phyloP scores from a whole-genome alignment of 2,888 invertebrate genomes.

The Drosophila nr. perissopoda region DNA sequence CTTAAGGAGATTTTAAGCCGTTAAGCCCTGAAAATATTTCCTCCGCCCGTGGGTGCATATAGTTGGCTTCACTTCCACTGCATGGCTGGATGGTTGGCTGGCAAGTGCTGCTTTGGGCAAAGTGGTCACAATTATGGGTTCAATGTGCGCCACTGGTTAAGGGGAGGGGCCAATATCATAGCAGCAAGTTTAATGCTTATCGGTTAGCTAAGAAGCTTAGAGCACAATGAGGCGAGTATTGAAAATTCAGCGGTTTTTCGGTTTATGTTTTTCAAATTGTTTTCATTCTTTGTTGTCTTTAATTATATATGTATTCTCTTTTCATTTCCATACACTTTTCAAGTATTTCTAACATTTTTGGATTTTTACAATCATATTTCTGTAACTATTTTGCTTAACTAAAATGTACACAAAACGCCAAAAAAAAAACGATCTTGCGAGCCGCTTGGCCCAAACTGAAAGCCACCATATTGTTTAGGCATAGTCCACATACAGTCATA shows the following conservation, averaged over 20 bases:
- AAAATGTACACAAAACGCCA: slow-evolving; percentile 71
- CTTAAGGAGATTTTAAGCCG: slow-evolving; percentile 54
- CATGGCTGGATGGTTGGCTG: slow-evolving; percentile 11
- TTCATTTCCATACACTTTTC: slow-evolving; percentile 27
- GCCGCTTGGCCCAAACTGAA: slow-evolving; percentile 40
- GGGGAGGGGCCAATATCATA: slow-evolving; percentile 18
- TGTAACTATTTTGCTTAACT: slow-evolving; percentile 62
- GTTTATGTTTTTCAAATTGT: slow-evolving; percentile 51
- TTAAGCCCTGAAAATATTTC: slow-evolving; percentile 73
- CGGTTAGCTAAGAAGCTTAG: slow-evolving; percentile 42
- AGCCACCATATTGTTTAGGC: slow-evolving; percentile 63
- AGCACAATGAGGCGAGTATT: slow-evolving; percentile 18
- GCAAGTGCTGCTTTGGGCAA: slow-evolving; percentile 45
- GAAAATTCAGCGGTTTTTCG: slow-evolving; percentile 33
- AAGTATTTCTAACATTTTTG: slow-evolving; percentile 10
- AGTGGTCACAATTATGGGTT: slow-evolving; percentile 65
- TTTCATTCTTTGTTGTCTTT: slow-evolving; percentile 39
- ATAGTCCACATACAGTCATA: slow-evolving; percentile 61
- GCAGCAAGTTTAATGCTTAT: slow-evolving; percentile 19
- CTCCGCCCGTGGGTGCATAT: slow-evolving; percentile 33
- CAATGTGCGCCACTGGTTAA: slow-evolving; percentile 34
- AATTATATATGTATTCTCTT: slow-evolving; percentile 51
- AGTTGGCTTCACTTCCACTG: slow-evolving; percentile 1
- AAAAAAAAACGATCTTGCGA: slow-evolving; percentile 54
- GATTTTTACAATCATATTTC: slow-evolving; percentile 63